Base-by-base conservation (phyloP, 2,797 vertebrate genomes). In the Schizothorax lantsangensis region DNA sequence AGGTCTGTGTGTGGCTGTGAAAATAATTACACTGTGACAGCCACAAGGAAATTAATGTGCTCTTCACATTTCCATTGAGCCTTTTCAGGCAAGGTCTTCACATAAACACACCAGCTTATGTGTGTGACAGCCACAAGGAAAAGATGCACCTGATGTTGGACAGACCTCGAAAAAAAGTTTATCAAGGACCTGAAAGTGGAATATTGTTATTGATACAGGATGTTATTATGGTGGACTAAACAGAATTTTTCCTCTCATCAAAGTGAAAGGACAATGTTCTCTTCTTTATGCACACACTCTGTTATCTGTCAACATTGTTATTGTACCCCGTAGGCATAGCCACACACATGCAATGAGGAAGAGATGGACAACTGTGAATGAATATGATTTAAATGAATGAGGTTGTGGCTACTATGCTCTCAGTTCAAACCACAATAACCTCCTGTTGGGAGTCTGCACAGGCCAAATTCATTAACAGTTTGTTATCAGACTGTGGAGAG, bases 201-300 rank as follows among this genome's bases (percentile, higher is more conserved):
- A 83, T 45, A 64, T 49, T 84, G 57, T 68, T 85, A 83, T 69
- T 33, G 78, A 49, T 72, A 69, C 54, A 82, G 87, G 66, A 43
- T 79, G 78, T 80, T 88, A 79, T 83, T 86, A 79, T 21, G 52
- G n/a, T 47, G 86, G 69, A 89, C 88, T 82, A 88, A 86, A 86
- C 77, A 2, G 12, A 69, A 78, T 36, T 6, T 52, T 40, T 81
- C 45, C 45, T 57, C 45, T 64, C 52, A 54, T 84, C 69, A 80
- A 30, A 72, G 54, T n/a, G 38, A 54, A 57, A 40, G 17, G 38
- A 57, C 43, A 78, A 73, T 52, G 64, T 40, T 45, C 17, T n/a
- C 57, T 81, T 80, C 23, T 38, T 74, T 81, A 47, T 23, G 59
- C 19, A 80, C 26, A 81, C 38, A 68, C 9, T 17, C 26, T 10